Evolutionary conservation across 1,140 invertebrate species (phyloP), one percentile per base, ranked within the genome.

Genomic region (Bombus cullumanus): DNA sequence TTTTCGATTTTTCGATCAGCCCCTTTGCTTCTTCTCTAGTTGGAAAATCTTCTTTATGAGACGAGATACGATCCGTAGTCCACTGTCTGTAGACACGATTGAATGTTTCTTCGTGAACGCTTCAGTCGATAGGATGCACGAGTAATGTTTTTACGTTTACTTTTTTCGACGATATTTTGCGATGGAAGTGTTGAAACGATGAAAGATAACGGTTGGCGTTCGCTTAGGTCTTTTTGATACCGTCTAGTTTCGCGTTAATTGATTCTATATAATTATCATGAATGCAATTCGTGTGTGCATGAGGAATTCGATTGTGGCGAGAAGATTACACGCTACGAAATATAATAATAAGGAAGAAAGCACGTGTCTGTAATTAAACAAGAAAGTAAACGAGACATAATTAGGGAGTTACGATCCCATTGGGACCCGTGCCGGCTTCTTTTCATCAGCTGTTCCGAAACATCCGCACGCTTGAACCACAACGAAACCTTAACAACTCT

Each of bases 1-100:
- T 68, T 85, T 85, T 79, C 86, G 53, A 81, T 88, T 87, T 83
- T 81, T 81, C 78, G 43, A 64, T 10, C 76, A 8, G 6, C 34
- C 57, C 76, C n/a, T 53, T 53, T 22, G 18, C 47, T 53, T 47
- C 18, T 15, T 78, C n/a, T 47, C 62, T 28, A n/a, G 10, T 12
- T 79, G 77, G 77, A 79, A 79, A 79, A 79, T 68, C 59, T 79
- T 47, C 31, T 41, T 43, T 43, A 43, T 13, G 31, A 15, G 37
- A 64, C 57, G 8, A 6, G 76, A 64, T 78, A 64, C 76, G 28
- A 78, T 78, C 76, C 43, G 1, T n/a, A 25, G 13, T 22, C 25
- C 53, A 12, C 18, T 37, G n/a, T 47, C 41, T 53, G 18, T 53
- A 53, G 28, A 22, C 57, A 41, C 37, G 57, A 53, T 8, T 31